Conservation (phyloP, 1,140 invertebrate species). For the Dendrolimus punctatus region DNA sequence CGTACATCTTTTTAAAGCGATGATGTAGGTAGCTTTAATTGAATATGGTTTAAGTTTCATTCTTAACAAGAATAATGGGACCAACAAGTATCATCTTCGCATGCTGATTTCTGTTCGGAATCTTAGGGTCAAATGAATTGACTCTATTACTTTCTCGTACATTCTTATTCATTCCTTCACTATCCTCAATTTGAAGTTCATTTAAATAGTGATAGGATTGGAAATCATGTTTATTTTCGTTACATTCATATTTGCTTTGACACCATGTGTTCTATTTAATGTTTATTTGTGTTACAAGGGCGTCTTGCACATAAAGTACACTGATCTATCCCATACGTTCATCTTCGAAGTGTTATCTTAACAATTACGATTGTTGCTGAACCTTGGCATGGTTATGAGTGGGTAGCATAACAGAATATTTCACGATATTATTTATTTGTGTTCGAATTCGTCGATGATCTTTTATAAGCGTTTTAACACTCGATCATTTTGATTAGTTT, state of each 20-base stretch:
- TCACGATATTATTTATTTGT: constrained; percentile 27
- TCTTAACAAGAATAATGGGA: constrained; percentile 38
- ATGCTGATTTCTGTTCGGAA: constrained; percentile 62
- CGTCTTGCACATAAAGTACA: constrained; percentile 11
- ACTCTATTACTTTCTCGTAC: constrained; percentile 30
- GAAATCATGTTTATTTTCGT: too few species aligned
- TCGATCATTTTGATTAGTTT: constrained; percentile 23
- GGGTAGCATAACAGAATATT: constrained; percentile 9
- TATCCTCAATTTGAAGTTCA: constrained; percentile 5
- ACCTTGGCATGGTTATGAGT: constrained; percentile 38
- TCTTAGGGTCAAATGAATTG: constrained; percentile 59
- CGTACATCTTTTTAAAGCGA: constrained; percentile 13
- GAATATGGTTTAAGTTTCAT: constrained; percentile 52
- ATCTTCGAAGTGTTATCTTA: constrained; percentile 41
- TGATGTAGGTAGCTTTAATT: constrained; percentile 48
- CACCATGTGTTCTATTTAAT: too few species aligned
- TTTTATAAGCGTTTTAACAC: constrained; percentile 32
- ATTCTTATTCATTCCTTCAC: constrained; percentile 13
- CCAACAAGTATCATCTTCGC: constrained; percentile 55
- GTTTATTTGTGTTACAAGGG: too few species aligned
- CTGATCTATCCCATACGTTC: constrained; percentile 24
- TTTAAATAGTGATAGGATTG: too few species aligned
- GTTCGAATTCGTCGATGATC: constrained; percentile 46
- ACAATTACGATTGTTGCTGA: constrained; percentile 50
- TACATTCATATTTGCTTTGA: too few species aligned